Conservation (phyloP, 2,797 vertebrate species). For the Gadopsis marmoratus region DNA sequence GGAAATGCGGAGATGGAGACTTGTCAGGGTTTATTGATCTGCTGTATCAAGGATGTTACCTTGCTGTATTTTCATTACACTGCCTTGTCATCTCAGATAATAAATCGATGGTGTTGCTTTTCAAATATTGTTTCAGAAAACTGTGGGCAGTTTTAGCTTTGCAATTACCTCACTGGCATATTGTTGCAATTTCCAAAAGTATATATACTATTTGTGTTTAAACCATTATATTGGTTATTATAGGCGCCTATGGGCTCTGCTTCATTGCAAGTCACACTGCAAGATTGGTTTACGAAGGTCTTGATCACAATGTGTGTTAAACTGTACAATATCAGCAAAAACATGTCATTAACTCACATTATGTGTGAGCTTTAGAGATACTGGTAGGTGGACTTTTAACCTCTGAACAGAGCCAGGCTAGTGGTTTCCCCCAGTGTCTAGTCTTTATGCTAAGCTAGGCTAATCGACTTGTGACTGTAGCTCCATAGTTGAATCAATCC, state of each 20-base stretch:
- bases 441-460: neutral
- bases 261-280: neutral
- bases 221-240: neutral
- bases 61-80: slow-evolving; percentile 1
- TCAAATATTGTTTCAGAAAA: neutral
- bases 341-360: neutral
- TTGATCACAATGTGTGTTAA: neutral
- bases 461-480: neutral
- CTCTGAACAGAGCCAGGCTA: neutral
- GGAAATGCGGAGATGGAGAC: slow-evolving; percentile 23
- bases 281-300: slow-evolving; percentile 5
- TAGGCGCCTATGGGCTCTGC: neutral
- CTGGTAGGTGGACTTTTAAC: neutral
- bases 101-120: neutral
- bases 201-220: neutral
- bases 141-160: neutral
- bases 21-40: slow-evolving; percentile 17
- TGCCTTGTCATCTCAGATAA: neutral
- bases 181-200: neutral
- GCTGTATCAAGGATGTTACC: slow-evolving; percentile 3
- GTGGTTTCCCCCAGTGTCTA: neutral
- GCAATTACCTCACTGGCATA: neutral
- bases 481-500: neutral
- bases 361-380: neutral
- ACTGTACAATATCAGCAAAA: neutral